phyloP scores from a whole-genome alignment of 2,888 invertebrate species.

The Archips crataeganus region DNA sequence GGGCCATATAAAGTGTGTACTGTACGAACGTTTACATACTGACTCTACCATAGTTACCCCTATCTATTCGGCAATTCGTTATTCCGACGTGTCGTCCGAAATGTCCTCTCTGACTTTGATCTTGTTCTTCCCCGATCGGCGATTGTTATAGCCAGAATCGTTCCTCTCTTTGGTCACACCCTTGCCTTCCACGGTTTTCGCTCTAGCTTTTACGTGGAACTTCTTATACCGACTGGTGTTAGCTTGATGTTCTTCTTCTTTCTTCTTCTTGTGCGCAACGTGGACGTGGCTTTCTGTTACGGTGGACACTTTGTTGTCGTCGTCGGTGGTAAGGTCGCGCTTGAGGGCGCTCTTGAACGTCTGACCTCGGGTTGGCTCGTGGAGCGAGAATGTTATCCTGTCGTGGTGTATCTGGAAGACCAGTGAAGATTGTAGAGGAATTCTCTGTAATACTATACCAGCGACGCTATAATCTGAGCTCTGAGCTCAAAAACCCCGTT shows the following conservation, averaged over 20 bases:
- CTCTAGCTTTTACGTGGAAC: constrained; percentile 55
- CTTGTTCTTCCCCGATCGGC: constrained; percentile 65
- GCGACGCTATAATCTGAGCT: too few species aligned
- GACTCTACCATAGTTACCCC: too few species aligned
- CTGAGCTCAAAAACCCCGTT: too few species aligned
- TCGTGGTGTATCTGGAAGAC: constrained; percentile 74
- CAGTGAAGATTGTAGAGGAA: background rate
- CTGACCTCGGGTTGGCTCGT: constrained; percentile 77
- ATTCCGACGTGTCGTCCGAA: constrained; percentile 71
- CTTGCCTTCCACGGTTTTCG: constrained; percentile 66
- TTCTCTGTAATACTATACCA: too few species aligned
- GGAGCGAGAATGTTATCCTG: constrained; percentile 77
- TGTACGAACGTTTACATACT: too few species aligned
- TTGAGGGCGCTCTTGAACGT: constrained; percentile 79
- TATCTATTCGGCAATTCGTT: background rate
- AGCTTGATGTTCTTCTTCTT: constrained; percentile 55
- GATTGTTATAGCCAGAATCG: constrained; percentile 62
- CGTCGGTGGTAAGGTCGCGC: constrained; percentile 60
- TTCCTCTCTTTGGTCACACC: constrained; percentile 67
- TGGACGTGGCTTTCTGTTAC: constrained; percentile 51
- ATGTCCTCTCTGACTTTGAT: constrained; percentile 73
- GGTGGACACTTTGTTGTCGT: constrained; percentile 53
- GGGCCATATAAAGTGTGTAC: too few species aligned
- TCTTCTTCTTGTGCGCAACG: constrained; percentile 55
- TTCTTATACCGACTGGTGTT: constrained; percentile 55